Conservation (phyloP, 2,797 vertebrate species). For the Tauraco hartlaubi region DNA sequence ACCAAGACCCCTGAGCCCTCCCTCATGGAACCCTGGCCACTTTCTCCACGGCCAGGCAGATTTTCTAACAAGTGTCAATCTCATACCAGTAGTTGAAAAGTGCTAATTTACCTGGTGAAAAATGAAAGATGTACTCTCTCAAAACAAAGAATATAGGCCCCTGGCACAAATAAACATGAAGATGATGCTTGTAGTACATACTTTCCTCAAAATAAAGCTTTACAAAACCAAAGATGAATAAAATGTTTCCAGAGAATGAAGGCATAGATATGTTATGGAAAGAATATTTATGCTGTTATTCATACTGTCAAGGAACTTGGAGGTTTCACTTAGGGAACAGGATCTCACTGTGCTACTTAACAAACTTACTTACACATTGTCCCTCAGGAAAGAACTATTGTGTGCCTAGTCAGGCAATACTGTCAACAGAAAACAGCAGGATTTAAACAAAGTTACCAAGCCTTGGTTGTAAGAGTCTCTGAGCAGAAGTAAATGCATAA, state of each 20-base stretch:
- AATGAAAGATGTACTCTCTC: neutral
- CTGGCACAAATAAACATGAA: neutral
- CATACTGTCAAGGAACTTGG: neutral
- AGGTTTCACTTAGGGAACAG: neutral
- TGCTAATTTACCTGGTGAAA: neutral
- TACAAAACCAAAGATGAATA: neutral
- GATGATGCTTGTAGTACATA: neutral
- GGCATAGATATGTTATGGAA: neutral
- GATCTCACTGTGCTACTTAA: neutral
- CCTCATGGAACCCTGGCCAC: neutral
- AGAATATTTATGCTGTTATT: neutral
- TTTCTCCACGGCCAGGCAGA: neutral
- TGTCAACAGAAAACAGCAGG: neutral
- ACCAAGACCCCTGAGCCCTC: rapidly evolving
- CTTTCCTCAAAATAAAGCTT: neutral
- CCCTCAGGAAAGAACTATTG: neutral
- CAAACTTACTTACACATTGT: neutral
- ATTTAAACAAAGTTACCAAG: neutral
- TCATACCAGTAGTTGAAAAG: neutral
- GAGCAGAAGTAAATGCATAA: neutral
- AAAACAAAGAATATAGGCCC: neutral
- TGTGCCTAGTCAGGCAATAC: neutral
- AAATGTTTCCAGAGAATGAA: neutral
- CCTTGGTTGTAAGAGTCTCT: neutral
- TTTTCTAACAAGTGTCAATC: neutral